These are phyloP conservation scores for Spatulosminthurus flaviceps DNA, from an alignment of 2,888 invertebrate species.

Conservation along the genomic window DNA sequence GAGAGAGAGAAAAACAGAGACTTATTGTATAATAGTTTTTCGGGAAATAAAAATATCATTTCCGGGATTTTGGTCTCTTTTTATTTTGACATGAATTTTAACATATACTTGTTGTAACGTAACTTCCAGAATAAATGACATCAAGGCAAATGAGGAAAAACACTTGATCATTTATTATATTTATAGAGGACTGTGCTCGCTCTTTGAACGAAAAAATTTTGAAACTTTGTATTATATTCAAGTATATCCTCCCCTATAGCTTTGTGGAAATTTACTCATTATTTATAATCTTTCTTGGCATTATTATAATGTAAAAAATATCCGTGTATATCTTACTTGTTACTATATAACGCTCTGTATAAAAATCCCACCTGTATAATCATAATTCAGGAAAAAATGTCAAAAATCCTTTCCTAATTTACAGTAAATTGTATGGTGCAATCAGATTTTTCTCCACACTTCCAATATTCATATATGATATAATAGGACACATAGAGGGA, in stretches of 20 bases:
- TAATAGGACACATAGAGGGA: no score
- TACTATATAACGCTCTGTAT: background rate
- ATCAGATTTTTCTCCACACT: background rate
- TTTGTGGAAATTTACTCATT: background rate
- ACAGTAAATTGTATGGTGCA: slow-evolving; percentile 12
- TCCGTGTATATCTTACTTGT: background rate
- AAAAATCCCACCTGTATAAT: background rate
- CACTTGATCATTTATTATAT: background rate
- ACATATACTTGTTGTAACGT: background rate
- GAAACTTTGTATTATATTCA: no score
- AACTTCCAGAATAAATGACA: background rate
- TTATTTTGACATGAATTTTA: background rate
- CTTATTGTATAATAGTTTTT: no score
- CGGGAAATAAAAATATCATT: background rate
- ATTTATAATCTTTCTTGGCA: slow-evolving; percentile 3
- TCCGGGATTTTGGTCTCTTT: background rate
- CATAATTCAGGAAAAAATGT: slow-evolving; percentile 8
- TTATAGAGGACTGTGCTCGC: no score
- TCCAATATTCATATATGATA: no score
- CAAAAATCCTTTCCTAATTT: slow-evolving; percentile 5
- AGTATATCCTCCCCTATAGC: no score
- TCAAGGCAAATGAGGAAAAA: background rate
- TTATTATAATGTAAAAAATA: background rate
- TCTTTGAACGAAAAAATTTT: no score
- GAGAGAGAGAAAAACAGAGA: no score